A percentile compares a stretch with the other conserved stretches of the same genome.
Evolutionary conservation across 2,113 vertebrate genomes (phyloP).

Genomic region (Cavia aperea): DNA sequence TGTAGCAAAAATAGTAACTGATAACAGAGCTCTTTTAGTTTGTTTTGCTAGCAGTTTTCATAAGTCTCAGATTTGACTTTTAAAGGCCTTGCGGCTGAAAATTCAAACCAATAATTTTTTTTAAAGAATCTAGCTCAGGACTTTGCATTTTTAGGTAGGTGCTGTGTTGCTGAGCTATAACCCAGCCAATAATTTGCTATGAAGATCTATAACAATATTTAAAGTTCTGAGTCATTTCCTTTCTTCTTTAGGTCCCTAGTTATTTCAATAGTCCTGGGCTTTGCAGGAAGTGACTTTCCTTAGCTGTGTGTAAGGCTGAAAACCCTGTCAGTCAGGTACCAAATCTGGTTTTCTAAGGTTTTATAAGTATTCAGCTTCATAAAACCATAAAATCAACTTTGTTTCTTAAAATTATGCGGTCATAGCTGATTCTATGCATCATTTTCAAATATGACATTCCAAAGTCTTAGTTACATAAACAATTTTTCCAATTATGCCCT

Average conservation of each 20-base stretch:
- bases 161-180: too few species aligned
- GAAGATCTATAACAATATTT: neutral
- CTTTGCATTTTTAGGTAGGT: too few species aligned
- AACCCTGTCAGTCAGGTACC: neutral
- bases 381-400: slow-evolving; percentile 7
- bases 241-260: neutral
- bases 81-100: neutral
- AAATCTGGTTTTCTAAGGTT: neutral
- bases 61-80: neutral
- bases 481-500: neutral
- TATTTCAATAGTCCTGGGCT: neutral
- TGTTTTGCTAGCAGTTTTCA: neutral
- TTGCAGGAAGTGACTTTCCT: neutral
- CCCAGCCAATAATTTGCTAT: neutral
- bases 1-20: neutral
- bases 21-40: neutral
- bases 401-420: neutral
- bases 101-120: neutral
- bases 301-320: neutral
- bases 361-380: neutral
- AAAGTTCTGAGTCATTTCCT: neutral
- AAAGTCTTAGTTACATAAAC: neutral
- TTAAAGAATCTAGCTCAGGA: neutral
- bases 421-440: neutral
- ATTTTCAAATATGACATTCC: neutral